Percentiles rank a stretch among this genome's conserved stretches.
Evolutionary conservation across 1,140 invertebrate genomes (phyloP).

Genomic region (Dinoponera quadriceps): DNA sequence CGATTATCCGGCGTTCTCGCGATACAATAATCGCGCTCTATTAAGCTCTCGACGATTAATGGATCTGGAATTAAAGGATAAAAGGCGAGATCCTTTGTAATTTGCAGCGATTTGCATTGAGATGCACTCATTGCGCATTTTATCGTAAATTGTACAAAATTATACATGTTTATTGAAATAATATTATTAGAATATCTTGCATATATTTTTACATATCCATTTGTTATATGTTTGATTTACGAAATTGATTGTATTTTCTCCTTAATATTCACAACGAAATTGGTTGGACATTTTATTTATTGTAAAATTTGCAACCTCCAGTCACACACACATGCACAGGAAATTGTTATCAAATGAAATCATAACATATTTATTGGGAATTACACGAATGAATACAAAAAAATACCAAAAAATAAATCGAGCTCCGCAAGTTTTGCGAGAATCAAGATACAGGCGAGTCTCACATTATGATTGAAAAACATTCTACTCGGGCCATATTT

Average conservation of each 20-base stretch:
- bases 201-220: too few species aligned
- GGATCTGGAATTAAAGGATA: not conserved
- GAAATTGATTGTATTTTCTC: not conserved
- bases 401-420: not conserved
- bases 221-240: not conserved
- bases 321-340: not conserved
- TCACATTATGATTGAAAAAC: not conserved
- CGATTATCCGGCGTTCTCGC: conserved; percentile 12
- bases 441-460: not conserved
- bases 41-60: conserved; percentile 22
- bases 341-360: conserved; percentile 3
- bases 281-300: not conserved
- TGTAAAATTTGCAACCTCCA: not conserved
- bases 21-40: not conserved
- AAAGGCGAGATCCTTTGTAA: conserved; percentile 15
- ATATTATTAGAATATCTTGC: too few species aligned
- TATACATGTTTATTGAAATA: too few species aligned
- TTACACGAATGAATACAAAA: not conserved
- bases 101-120: not conserved
- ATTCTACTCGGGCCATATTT: too few species aligned
- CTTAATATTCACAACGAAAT: not conserved
- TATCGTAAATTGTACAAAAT: too few species aligned
- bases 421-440: not conserved
- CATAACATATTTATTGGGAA: not conserved
- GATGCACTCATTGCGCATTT: not conserved